Base-by-base conservation (phyloP, 1,140 invertebrate genomes). In the Battus philenor region DNA sequence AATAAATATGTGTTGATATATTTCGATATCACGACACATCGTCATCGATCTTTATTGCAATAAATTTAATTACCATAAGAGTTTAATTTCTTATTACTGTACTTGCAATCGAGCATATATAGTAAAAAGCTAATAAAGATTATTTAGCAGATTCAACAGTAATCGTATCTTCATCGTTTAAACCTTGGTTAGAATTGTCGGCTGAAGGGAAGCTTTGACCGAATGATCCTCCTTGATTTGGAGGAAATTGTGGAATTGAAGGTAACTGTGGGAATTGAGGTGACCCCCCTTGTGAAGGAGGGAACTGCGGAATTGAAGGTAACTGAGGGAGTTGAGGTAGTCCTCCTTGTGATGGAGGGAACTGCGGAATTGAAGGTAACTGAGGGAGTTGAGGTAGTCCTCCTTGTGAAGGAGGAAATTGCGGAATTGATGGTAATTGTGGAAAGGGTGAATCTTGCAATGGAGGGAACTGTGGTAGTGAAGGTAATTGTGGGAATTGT, bases 131-230 rank as follows among this genome's bases (percentile, higher is more conserved):
- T n/a, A n/a, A n/a, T n/a, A n/a, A n/a, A n/a, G n/a, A n/a, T n/a
- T n/a, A 17, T 29, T 68, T 78, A 13, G 75, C 77, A 20, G 77
- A 72, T 36, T 84, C 80, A 13, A 84, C 69, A 2, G 75, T 61
- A 56, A 84, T 47, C 8, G 75, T 68, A 17, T 84, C 80, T 69
- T 76, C 77, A 32, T 81, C 75, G 33, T 69, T 76, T 18, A 74
- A 17, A 26, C 68, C 65, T 47, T 68, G 59, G 31, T 69, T 58
- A 4, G 30, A 44, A 27, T 50, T 63, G 17, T 41, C 50, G 4
- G 50, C 47, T n/a, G 56, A 47, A 2, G 70, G 68, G 36, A 67
- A 63, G 9, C 22, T 51, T 1, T 54, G 41, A n/a, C n/a, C n/a
- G 46, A 22, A 48, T 15, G 27, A 20, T 1, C 38, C 7, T n/a